A percentile compares a stretch with the other conserved stretches of the same genome.
Evolutionary conservation across 2,113 vertebrate species (phyloP).

Genomic region (Poeciliopsis occidentalis): DNA sequence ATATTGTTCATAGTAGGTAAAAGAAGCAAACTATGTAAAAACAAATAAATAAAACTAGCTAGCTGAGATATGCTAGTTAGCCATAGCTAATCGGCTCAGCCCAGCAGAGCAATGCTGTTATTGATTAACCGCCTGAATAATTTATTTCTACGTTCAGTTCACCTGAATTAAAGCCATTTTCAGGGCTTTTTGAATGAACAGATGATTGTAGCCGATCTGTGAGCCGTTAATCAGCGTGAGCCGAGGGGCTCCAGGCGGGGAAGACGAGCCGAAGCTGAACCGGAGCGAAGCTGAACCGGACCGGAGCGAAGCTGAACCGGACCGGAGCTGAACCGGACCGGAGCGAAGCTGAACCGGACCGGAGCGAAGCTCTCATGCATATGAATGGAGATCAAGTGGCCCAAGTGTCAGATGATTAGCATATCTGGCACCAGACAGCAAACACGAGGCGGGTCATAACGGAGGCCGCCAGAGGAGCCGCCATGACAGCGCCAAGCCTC

Average conservation of each 20-base stretch:
- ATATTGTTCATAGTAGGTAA: too few relatives aligned
- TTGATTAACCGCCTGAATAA: too few relatives aligned
- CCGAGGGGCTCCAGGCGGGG: not conserved
- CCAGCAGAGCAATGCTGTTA: too few relatives aligned
- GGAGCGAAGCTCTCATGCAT: constrained; percentile 12
- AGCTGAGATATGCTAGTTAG: too few relatives aligned
- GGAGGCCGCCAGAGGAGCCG: not conserved
- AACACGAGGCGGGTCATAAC: not conserved
- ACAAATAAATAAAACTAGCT: too few relatives aligned
- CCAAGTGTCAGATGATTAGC: constrained; percentile 29
- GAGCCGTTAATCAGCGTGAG: not conserved
- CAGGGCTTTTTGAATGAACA: too few relatives aligned
- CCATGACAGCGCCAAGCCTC: not conserved
- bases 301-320: constrained; percentile 7
- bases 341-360: constrained; percentile 10
- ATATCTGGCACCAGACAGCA: not conserved
- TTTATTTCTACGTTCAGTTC: too few relatives aligned
- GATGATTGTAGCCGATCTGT: not conserved
- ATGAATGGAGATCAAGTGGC: constrained; percentile 3
- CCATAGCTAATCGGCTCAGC: too few relatives aligned
- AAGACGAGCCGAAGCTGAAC: constrained; percentile 16
- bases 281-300: not conserved
- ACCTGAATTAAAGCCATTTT: too few relatives aligned
- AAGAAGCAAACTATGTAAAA: too few relatives aligned
- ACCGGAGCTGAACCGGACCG: constrained; percentile 6